phyloP scores from a whole-genome alignment of 1,140 invertebrate species.

The Diorhabda carinulata region DNA sequence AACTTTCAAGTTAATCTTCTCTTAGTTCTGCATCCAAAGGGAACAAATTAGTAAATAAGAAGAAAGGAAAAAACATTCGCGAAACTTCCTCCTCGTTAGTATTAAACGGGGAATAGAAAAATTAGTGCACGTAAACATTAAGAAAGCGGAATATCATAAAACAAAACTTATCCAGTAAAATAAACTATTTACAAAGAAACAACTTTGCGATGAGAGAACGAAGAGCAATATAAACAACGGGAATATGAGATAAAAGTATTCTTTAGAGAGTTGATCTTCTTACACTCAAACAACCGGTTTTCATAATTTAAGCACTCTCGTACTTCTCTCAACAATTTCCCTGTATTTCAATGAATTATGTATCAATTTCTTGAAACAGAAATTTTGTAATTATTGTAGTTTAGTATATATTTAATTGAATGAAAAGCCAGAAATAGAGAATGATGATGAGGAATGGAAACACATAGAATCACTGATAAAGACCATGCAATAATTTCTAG shows the following conservation, averaged over 20 bases:
- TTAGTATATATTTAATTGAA: too few species aligned
- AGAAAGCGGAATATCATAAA: slow-evolving; percentile 30
- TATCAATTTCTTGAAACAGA: too few species aligned
- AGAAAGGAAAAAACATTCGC: slow-evolving; percentile 5
- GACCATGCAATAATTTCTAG: too few species aligned
- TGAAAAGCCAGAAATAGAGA: too few species aligned
- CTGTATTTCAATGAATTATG: too few species aligned
- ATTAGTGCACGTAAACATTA: slow-evolving; percentile 26
- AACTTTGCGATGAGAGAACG: slow-evolving; percentile 21
- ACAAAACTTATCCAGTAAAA: slow-evolving; percentile 29
- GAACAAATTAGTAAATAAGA: slow-evolving; percentile 10
- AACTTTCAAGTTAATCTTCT: neutral
- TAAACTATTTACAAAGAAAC: slow-evolving; percentile 29
- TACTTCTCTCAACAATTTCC: too few species aligned
- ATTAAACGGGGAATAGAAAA: slow-evolving; percentile 13
- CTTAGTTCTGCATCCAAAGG: neutral
- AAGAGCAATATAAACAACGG: slow-evolving; percentile 28
- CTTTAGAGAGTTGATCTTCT: slow-evolving; percentile 22
- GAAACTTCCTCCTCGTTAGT: slow-evolving; percentile 1
- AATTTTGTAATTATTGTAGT: too few species aligned
- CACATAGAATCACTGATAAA: too few species aligned
- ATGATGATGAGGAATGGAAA: too few species aligned
- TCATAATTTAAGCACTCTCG: too few species aligned
- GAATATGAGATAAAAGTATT: slow-evolving; percentile 32
- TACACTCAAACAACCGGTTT: too few species aligned